A percentile compares a stretch with the other conserved stretches of the same genome.
These are phyloP conservation scores for Ammodytes dubius DNA, from an alignment of 2,113 vertebrate genomes.

Conservation along the genomic window DNA sequence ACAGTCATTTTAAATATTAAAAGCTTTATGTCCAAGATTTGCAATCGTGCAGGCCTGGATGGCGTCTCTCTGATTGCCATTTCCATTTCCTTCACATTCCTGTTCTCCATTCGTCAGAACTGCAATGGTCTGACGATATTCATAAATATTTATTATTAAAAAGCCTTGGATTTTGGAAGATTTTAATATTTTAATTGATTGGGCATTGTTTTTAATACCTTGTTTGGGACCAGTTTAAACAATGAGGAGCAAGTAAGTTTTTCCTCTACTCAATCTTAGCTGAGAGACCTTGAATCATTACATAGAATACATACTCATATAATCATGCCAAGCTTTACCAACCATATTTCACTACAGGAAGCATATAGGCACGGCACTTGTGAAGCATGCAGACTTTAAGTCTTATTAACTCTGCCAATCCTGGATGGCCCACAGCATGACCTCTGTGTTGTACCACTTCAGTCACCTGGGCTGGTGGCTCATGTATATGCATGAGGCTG, in stretches of 20 bases:
- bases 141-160: neutral
- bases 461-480: conserved; percentile 68
- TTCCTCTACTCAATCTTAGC: neutral
- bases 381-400: conserved; percentile 37
- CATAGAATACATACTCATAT: conserved; percentile 7
- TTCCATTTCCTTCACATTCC: conserved; percentile 21
- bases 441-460: conserved; percentile 61
- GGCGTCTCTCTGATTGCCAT: neutral
- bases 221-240: neutral
- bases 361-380: neutral
- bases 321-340: neutral
- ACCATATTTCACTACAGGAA: conserved; percentile 33
- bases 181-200: neutral
- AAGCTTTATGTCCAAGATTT: conserved; percentile 53
- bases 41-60: conserved; percentile 51
- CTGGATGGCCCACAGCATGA: conserved; percentile 43
- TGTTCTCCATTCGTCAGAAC: neutral
- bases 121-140: neutral
- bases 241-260: neutral
- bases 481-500: conserved; percentile 76
- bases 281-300: neutral
- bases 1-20: conserved; percentile 65
- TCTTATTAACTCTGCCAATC: conserved; percentile 54
- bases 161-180: neutral
- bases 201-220: neutral